phyloP scores from a whole-genome alignment of 64 coral and sea anemone species.

The Actinia equina region DNA sequence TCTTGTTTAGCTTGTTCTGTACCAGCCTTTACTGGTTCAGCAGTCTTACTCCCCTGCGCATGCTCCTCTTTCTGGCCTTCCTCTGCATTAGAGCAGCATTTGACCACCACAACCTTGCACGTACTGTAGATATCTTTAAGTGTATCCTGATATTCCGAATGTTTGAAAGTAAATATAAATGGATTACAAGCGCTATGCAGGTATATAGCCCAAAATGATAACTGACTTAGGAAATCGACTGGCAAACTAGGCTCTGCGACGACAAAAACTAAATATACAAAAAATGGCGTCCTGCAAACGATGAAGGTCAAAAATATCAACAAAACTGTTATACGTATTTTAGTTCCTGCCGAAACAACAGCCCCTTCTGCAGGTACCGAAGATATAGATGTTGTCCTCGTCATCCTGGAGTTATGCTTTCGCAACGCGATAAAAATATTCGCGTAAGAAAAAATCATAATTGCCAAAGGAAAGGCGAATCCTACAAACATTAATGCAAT shows the following conservation, averaged over 20 bases:
- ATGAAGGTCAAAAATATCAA: slow-evolving; percentile 66
- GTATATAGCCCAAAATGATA: slow-evolving; percentile 94
- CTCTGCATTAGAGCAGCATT: not conserved
- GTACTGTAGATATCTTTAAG: slow-evolving; percentile 58
- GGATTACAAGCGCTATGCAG: slow-evolving; percentile 88
- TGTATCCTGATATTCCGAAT: slow-evolving; percentile 75
- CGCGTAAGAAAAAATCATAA: slow-evolving; percentile 65
- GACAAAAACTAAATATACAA: slow-evolving; percentile 66
- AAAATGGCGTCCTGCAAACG: slow-evolving; percentile 85
- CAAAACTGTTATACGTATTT: slow-evolving; percentile 56
- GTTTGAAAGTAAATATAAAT: slow-evolving; percentile 93
- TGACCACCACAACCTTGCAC: slow-evolving; percentile 23
- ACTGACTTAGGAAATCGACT: slow-evolving; percentile 70
- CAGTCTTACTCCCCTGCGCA: not conserved
- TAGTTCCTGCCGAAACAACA: slow-evolving; percentile 42
- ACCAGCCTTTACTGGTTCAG: not conserved
- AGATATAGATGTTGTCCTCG: slow-evolving; percentile 38
- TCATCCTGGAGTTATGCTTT: slow-evolving; percentile 40
- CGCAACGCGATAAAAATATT: slow-evolving; percentile 58
- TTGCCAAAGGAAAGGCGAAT: slow-evolving; percentile 51
- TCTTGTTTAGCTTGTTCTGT: not conserved
- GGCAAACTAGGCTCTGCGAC: slow-evolving; percentile 42
- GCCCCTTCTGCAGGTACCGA: slow-evolving; percentile 27
- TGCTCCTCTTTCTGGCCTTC: not conserved
- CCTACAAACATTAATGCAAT: slow-evolving; percentile 79